These are phyloP conservation scores for Dendropsophus ebraccatus DNA, from an alignment of 2,113 vertebrate species.

Conservation along the genomic window DNA sequence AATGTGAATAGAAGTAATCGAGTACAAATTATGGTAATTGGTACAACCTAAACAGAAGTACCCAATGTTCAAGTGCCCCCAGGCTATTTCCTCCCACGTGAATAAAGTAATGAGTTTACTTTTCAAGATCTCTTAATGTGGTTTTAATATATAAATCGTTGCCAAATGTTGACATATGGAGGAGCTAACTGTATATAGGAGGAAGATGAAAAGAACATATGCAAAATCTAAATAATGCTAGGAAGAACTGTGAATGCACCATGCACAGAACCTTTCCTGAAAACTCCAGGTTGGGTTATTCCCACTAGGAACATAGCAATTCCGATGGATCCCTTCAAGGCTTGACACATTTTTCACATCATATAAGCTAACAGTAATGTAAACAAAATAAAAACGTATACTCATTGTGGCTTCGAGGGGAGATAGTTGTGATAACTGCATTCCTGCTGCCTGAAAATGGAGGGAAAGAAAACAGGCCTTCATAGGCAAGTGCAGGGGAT, in stretches of 20 bases:
- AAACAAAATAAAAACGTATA: not conserved
- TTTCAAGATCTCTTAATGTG: constrained; percentile 58
- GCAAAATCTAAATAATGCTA: constrained; percentile 1
- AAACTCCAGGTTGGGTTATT: not conserved
- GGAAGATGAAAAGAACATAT: not conserved
- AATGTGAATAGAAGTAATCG: constrained; percentile 21
- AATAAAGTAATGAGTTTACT: constrained; percentile 57
- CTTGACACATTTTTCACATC: not conserved
- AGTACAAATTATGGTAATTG: constrained; percentile 41
- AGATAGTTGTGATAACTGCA: not conserved
- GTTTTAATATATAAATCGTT: constrained; percentile 43
- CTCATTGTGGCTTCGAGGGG: not conserved
- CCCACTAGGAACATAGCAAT: not conserved
- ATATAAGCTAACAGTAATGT: not conserved
- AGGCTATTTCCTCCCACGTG: constrained; percentile 54
- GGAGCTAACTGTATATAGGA: constrained; percentile 26
- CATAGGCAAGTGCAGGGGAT: not conserved
- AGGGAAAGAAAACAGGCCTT: not conserved
- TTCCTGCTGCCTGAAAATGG: not conserved
- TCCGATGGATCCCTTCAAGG: not conserved
- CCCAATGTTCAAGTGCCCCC: constrained; percentile 40
- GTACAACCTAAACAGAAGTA: constrained; percentile 46
- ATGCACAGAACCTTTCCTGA: not conserved
- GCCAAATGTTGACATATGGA: constrained; percentile 57
- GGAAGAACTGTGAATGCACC: not conserved